These are phyloP conservation scores for Drosophila multiciliata DNA, from an alignment of 2,888 invertebrate species.

Conservation along the genomic window DNA sequence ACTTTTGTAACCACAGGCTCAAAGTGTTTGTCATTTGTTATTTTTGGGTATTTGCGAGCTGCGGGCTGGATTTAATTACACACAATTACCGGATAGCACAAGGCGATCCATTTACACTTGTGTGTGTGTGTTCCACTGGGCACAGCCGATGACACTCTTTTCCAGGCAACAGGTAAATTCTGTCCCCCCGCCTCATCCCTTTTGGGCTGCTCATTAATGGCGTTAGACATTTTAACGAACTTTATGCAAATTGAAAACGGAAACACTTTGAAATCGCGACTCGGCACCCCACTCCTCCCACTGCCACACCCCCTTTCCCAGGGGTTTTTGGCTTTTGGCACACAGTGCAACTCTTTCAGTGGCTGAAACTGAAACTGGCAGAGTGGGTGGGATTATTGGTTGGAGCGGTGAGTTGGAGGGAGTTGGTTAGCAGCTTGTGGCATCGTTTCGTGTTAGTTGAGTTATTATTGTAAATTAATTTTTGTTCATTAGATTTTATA, in stretches of 20 bases:
- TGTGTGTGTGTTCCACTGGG: conserved; percentile 30
- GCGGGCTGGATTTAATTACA: conserved; percentile 83
- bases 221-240: conserved; percentile 77
- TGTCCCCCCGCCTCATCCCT: background rate
- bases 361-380: conserved; percentile 30
- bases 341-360: conserved; percentile 48
- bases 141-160: conserved; percentile 35
- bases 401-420: background rate
- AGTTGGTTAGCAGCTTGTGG: conserved; percentile 62
- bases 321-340: conserved; percentile 6
- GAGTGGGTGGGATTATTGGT: background rate
- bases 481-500: conserved; percentile 81
- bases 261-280: conserved; percentile 80
- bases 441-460: conserved; percentile 74
- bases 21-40: conserved; percentile 79
- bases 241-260: conserved; percentile 85
- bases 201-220: conserved; percentile 74
- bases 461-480: conserved; percentile 84
- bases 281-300: background rate
- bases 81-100: conserved; percentile 84
- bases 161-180: conserved; percentile 60
- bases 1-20: conserved; percentile 12
- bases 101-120: conserved; percentile 80
- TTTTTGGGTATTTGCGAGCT: conserved; percentile 32
- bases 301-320: background rate